These are phyloP conservation scores for Desmodus rotundus DNA, from an alignment of 2,113 vertebrate genomes.

Conservation along the genomic window DNA sequence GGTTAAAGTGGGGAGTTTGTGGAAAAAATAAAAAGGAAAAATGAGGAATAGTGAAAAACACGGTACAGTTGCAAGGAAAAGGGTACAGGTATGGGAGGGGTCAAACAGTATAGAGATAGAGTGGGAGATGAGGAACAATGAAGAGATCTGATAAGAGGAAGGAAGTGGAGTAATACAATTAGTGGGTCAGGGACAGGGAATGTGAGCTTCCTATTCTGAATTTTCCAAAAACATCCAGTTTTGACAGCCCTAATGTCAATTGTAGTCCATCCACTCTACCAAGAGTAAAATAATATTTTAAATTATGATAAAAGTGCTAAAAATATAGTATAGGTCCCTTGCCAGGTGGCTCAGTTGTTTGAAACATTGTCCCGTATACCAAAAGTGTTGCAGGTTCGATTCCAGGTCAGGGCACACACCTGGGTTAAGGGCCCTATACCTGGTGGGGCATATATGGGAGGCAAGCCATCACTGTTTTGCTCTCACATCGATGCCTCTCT, in stretches of 20 bases:
- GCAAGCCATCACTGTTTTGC: no score
- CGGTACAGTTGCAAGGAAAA: not conserved
- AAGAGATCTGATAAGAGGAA: not conserved
- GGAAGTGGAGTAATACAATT: not conserved
- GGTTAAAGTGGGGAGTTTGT: not conserved
- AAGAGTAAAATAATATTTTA: not conserved
- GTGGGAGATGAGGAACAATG: not conserved
- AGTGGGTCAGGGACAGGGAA: not conserved
- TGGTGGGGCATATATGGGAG: no score
- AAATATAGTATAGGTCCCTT: not conserved
- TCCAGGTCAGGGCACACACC: no score
- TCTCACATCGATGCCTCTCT: no score
- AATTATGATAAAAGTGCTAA: not conserved
- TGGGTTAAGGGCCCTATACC: no score
- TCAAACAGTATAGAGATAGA: not conserved
- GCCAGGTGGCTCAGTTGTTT: no score
- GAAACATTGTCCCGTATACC: no score
- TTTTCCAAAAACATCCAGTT: not conserved
- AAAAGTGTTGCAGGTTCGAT: no score
- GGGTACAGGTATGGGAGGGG: not conserved
- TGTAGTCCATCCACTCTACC: not conserved
- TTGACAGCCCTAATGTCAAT: not conserved
- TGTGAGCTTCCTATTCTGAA: not conserved
- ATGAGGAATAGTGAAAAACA: not conserved
- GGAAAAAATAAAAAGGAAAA: not conserved